These are phyloP conservation scores for Hippocampus kuda DNA, from an alignment of 2,797 vertebrate genomes.

Conservation along the genomic window DNA sequence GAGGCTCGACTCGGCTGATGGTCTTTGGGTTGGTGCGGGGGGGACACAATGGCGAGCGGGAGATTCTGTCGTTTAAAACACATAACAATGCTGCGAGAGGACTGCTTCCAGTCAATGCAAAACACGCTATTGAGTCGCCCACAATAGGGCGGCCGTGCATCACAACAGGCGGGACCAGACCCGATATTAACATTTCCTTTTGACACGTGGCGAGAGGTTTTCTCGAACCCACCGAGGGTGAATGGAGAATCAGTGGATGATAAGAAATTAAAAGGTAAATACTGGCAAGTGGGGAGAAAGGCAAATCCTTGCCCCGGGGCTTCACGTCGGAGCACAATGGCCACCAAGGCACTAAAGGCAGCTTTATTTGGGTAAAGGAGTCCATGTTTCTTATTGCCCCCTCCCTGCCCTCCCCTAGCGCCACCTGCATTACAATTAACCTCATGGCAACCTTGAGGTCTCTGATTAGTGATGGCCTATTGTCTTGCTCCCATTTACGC, in stretches of 20 bases:
- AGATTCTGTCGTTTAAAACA: constrained; percentile 65
- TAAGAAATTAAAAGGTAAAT: constrained; percentile 77
- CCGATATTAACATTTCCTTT: constrained; percentile 76
- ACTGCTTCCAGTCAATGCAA: constrained; percentile 62
- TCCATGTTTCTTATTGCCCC: constrained; percentile 73
- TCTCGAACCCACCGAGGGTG: constrained; percentile 63
- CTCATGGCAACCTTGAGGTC: constrained; percentile 87
- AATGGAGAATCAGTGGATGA: constrained; percentile 71
- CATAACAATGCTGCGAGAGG: constrained; percentile 64
- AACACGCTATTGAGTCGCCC: constrained; percentile 49
- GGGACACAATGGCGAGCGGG: constrained; percentile 55
- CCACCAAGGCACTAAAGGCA: constrained; percentile 74
- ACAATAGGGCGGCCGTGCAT: constrained; percentile 60
- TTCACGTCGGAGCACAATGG: constrained; percentile 80
- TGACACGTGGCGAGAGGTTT: constrained; percentile 64
- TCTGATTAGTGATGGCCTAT: constrained; percentile 92
- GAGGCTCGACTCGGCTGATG: constrained; percentile 56
- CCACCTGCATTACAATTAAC: constrained; percentile 92
- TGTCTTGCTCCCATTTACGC: constrained; percentile 83
- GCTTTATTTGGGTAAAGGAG: constrained; percentile 64
- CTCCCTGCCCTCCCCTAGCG: constrained; percentile 54
- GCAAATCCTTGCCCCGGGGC: constrained; percentile 79
- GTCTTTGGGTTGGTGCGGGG: constrained; percentile 41
- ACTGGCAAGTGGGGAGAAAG: constrained; percentile 59
- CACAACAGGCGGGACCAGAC: constrained; percentile 67